These are phyloP conservation scores for Pollenia angustigena DNA, from an alignment of 2,888 invertebrate species.

Conservation along the genomic window DNA sequence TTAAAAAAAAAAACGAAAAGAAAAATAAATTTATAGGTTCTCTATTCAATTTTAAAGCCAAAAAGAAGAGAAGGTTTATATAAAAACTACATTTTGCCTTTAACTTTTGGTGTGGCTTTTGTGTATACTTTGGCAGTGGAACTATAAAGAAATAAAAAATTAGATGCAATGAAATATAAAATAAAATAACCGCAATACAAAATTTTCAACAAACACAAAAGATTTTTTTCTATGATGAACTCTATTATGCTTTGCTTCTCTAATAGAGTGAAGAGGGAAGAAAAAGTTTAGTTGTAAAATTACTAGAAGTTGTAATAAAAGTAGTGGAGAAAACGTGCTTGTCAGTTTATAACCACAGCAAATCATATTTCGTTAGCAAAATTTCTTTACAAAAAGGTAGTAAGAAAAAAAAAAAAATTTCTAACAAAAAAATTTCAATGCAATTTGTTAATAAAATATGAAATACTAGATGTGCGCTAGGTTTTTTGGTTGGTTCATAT, in stretches of 20 bases:
- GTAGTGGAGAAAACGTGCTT: slow-evolving; percentile 10
- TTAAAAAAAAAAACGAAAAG: background rate
- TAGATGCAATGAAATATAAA: background rate
- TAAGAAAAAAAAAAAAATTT: background rate
- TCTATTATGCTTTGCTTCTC: slow-evolving; percentile 14
- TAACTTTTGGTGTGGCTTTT: slow-evolving; percentile 10
- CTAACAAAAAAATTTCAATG: background rate
- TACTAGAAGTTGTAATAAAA: background rate
- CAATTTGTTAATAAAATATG: slow-evolving; percentile 7
- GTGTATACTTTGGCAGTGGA: slow-evolving; percentile 3
- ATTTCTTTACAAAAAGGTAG: slow-evolving; percentile 12
- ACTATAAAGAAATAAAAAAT: slow-evolving; percentile 26
- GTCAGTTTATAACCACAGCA: slow-evolving; percentile 23
- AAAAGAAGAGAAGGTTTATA: background rate
- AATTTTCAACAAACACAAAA: slow-evolving; percentile 37
- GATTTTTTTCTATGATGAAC: slow-evolving; percentile 5
- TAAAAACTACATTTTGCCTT: background rate
- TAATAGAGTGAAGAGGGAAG: slow-evolving; percentile 26
- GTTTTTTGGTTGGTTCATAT: background rate
- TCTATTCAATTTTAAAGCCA: slow-evolving; percentile 11
- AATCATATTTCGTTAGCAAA: slow-evolving; percentile 24
- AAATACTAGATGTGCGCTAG: background rate
- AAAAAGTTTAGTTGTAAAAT: background rate
- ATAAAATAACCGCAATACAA: slow-evolving; percentile 44
- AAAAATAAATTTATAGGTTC: slow-evolving; percentile 52